Base-by-base conservation (phyloP, 2,888 invertebrate species). In the Drosophila quasianomalipes region DNA sequence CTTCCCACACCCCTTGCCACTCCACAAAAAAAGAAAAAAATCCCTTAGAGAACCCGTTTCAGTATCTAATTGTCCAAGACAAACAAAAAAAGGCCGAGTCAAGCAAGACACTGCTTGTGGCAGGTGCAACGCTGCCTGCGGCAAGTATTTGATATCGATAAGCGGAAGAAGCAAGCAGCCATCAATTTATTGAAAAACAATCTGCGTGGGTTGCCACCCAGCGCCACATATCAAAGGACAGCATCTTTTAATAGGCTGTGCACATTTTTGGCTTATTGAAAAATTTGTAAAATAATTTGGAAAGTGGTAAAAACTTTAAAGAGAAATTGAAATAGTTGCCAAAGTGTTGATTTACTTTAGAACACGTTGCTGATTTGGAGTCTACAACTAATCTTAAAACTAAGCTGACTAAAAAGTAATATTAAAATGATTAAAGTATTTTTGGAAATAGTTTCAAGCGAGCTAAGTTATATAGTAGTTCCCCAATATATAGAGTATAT, bases 111-210 rank as follows among this genome's bases (percentile, higher is more conserved):
- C 37, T 16, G 33, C 44, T 60, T 65, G 57, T 70, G 72, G 57
- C 89, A 84, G 84, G 76, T 84, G 69, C 79, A 62, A 26, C 19
- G 70, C 16, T 47, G 47, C 79, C 79, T 31, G 61, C 33, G 82
- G 82, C 79, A 67, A 60, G 39, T n/a, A 4, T 30, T 30, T 39
- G 7, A 61, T 53, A 60, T 68, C 76, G 73, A 76, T 71, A 82
- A 70, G 59, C 47, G 53, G 68, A 60, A 16, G 4, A 4, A 9
- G 7, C 22, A 60, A n/a, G 61, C n/a, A 44, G 35, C 53, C 74
- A 72, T 53, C 73, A 81, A 79, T 78, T 89, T 89, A 89, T 89
- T 78, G 87, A 89, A 84, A 83, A 74, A 76, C 76, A 86, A 89
- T 78, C 75, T 73, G 72, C 37, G 62, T 61, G 70, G 70, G 22